A percentile compares a stretch with the other conserved stretches of the same genome.
Evolutionary conservation across 1,140 invertebrate genomes (phyloP).

Genomic region (Drosophila persimilis): DNA sequence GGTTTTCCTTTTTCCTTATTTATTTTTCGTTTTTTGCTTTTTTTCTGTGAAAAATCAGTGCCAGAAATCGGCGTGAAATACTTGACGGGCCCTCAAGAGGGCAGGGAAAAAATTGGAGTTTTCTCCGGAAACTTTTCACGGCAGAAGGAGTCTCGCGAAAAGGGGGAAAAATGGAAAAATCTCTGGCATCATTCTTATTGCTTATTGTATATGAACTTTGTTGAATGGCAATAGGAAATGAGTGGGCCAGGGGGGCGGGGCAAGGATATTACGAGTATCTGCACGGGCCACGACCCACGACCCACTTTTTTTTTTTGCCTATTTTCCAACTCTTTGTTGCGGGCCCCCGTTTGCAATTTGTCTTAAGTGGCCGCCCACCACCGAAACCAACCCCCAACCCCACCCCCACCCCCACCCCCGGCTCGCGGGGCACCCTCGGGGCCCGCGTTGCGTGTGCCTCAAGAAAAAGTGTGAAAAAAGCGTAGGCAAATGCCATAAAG

Average conservation of each 20-base stretch:
- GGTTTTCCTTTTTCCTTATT: constrained; percentile 1
- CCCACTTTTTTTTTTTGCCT: constrained; percentile 41
- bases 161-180: constrained; percentile 11
- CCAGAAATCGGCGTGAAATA: constrained; percentile 75
- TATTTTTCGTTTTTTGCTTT: too few relatives aligned
- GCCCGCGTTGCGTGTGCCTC: constrained; percentile 30
- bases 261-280: too few relatives aligned
- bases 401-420: constrained; percentile 25
- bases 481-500: constrained; percentile 75
- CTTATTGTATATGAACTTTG: constrained; percentile 64
- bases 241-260: background rate
- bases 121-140: constrained; percentile 46
- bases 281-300: too few relatives aligned
- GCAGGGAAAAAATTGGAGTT: constrained; percentile 39
- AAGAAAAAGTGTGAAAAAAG: constrained; percentile 59
- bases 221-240: constrained; percentile 29
- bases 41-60: constrained; percentile 31
- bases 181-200: constrained; percentile 55
- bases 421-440: constrained; percentile 23
- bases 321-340: constrained; percentile 39
- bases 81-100: constrained; percentile 56
- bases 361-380: constrained; percentile 71
- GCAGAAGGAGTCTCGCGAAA: background rate
- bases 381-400: constrained; percentile 21
- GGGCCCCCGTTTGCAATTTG: constrained; percentile 71